Evolutionary conservation across 2,113 vertebrate species (phyloP), one percentile per base, ranked within the genome.

Genomic region (Jacana jacana): DNA sequence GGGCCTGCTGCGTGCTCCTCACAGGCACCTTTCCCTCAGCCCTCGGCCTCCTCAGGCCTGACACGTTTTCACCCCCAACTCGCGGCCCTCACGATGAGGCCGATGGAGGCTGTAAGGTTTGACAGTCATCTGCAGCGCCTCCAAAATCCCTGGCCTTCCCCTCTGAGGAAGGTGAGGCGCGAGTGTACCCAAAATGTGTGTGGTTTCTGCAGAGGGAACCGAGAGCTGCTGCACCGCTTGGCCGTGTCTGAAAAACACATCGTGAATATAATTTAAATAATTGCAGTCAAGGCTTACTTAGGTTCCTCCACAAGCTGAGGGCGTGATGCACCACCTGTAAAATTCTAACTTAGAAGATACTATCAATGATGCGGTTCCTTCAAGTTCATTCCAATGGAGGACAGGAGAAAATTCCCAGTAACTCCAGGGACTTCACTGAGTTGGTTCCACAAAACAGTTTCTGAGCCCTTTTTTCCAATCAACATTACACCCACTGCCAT

Each of bases 401-500:
- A 14, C 22, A 87, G 44, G 19, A 71, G 18, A 22, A 69, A 72
- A 60, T 48, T 55, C 63, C 68, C 46, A 9, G 0, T 23, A 49
- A 65, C 49, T 63, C 27, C 44, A 49, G 48, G 28, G 40, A 49
- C 17, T 54, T 63, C 42, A 46, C 30, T 23, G 23, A 42, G 7
- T 28, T 61, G 27, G 13, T 69, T 60, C 17, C 63, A 51, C 58
- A 28, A 70, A 80, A 37, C 2, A 1, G 58, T 25, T 84, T 33
- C 25, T 42, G 42, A 48, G 28, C n/a, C 33, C 33, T 58, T 76
- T 75, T 19, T 57, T 48, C 30, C 57, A 30, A 40, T 58, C 39
- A 37, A 39, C 3, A 0, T 44, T 52, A 27, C 15, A 15, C 11
- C 25, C 1, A 0, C n/a, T 1, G 2, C 16, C 33, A 30, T 18